Evolutionary conservation across 2,888 invertebrate species (phyloP).

Genomic region (Podotricha telesiphe): DNA sequence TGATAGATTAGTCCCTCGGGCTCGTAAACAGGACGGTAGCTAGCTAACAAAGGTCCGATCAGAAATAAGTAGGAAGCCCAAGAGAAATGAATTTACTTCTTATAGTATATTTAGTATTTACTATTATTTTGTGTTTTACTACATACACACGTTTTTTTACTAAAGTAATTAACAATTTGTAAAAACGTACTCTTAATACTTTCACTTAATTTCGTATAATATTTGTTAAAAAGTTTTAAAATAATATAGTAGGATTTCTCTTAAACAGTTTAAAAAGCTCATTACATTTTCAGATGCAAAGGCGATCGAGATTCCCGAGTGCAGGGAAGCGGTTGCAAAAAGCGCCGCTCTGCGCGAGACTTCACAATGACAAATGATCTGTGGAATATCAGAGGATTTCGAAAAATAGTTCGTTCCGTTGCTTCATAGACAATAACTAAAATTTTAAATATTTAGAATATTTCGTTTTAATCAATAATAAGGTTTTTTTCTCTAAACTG

Average conservation of each 20-base stretch:
- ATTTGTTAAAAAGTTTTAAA: neutral
- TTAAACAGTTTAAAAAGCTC: slow-evolving; percentile 33
- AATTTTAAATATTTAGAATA: slow-evolving; percentile 43
- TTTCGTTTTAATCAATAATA: slow-evolving; percentile 20
- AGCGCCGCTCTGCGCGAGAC: slow-evolving; percentile 59
- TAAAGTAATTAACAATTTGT: neutral
- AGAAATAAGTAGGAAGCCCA: slow-evolving; percentile 34
- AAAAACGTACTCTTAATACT: too few species aligned
- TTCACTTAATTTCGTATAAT: neutral
- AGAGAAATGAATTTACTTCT: slow-evolving; percentile 11
- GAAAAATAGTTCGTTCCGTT: slow-evolving; percentile 66
- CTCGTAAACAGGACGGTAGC: slow-evolving; percentile 63
- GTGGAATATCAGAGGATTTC: slow-evolving; percentile 58
- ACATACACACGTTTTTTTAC: neutral
- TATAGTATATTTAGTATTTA: slow-evolving; percentile 6
- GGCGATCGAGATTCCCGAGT: slow-evolving; percentile 52
- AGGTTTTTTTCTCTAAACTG: neutral
- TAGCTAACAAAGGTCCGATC: slow-evolving; percentile 43
- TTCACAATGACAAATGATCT: slow-evolving; percentile 74
- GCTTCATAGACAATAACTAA: slow-evolving; percentile 66
- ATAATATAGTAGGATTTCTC: neutral
- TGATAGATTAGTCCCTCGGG: slow-evolving; percentile 79
- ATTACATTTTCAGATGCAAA: slow-evolving; percentile 43
- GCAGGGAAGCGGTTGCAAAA: slow-evolving; percentile 68
- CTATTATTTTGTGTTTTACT: neutral